Evolutionary conservation across 2,113 vertebrate species (phyloP), one percentile per base, ranked within the genome.

Genomic region (Corythaixoides concolor): DNA sequence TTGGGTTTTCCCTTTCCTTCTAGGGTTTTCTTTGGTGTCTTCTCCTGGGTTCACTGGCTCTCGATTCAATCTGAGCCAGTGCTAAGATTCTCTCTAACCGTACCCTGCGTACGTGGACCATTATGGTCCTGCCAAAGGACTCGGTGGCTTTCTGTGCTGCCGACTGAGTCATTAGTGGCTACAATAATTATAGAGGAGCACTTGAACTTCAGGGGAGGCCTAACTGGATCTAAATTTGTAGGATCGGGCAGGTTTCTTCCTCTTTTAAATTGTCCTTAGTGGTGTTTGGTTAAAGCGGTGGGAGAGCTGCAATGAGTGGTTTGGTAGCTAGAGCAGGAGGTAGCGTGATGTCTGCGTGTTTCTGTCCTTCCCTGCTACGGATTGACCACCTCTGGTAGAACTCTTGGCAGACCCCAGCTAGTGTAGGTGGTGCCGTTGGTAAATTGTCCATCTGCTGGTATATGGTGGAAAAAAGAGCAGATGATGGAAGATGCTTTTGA

Each of bases 71-170:
- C 49, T 72, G 58, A 79, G 55, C 53, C 63, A 58, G 30, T 50
- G 50, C 50, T 39, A 35, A 64, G 79, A 41, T 32, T 32, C 21
- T 16, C 59, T 79, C 15, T 35, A 80, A 32, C 32, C 6, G 2
- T 37, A 8, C 28, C 17, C 81, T 67, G 56, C 1, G 0, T 30
- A 15, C 2, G 2, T 86, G 55, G 84, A 20, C 23, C 8, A 0
- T 2, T 55, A 2, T 2, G 24, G 72, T 35, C 56, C 53, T 69
- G 73, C 68, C 49, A 67, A 82, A 52, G 75, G 77, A 20, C 83
- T 72, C 0, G 0, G n/a, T 62, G 64, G n/a, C 49, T 93, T 89
- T 91, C 79, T 83, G 67, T 82, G 74, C 50, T 33, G 9, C 73
- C 67, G 59, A 15, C 60, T 0, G 0, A 39, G 45, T 67, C 62